These are phyloP conservation scores for Anas flavirostris DNA, from an alignment of 2,797 vertebrate genomes.

Conservation along the genomic window DNA sequence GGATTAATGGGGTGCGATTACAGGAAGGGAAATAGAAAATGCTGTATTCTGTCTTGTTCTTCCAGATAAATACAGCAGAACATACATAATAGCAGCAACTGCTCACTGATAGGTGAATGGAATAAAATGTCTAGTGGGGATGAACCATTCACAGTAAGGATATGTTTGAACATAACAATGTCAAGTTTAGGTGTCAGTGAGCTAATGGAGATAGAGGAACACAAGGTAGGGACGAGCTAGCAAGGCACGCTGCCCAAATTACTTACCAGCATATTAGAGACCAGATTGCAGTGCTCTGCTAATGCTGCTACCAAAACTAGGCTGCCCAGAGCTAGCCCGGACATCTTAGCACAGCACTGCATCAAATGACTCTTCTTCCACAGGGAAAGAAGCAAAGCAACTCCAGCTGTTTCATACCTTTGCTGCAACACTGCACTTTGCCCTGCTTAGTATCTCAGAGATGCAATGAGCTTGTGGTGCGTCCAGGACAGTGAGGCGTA, in stretches of 20 bases:
- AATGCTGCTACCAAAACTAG: neutral
- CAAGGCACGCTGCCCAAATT: neutral
- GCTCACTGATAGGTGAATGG: neutral
- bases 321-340: neutral
- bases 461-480: constrained; percentile 60
- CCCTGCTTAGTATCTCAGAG: constrained; percentile 28
- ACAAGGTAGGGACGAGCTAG: neutral
- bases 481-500: constrained; percentile 67
- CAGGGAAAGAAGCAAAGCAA: neutral
- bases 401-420: constrained; percentile 35
- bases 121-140: neutral
- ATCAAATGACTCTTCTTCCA: neutral
- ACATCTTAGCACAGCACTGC: neutral
- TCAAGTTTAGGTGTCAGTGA: neutral
- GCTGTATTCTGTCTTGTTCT: too few species aligned
- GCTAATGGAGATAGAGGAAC: neutral
- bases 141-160: neutral
- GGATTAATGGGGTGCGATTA: neutral
- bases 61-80: neutral
- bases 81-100: neutral
- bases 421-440: constrained; percentile 4
- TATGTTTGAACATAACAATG: rapidly evolving
- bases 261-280: neutral
- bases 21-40: neutral
- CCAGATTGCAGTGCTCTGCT: neutral